Evolutionary conservation across 2,113 vertebrate species (phyloP).

Genomic region (Trematomus loennbergii): DNA sequence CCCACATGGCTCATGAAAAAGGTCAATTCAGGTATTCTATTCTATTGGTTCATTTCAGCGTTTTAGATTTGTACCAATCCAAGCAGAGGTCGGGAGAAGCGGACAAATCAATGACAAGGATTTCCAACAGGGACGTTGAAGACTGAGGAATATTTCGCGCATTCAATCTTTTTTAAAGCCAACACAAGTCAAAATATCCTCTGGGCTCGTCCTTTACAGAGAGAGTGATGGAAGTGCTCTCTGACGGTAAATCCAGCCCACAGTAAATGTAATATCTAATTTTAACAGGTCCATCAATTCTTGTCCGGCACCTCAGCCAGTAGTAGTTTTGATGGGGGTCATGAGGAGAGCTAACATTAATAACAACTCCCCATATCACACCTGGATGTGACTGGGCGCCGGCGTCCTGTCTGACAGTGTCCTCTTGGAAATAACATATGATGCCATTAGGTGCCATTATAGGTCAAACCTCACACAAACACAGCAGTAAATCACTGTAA

Average conservation of each 20-base stretch:
- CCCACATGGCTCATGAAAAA: not conserved
- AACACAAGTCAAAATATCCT: conserved; percentile 48
- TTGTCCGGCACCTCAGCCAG: conserved; percentile 41
- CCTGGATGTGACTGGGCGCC: conserved; percentile 33
- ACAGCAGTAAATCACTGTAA: conserved; percentile 62
- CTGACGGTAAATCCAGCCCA: conserved; percentile 49
- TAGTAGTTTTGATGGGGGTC: conserved; percentile 62
- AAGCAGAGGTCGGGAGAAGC: conserved; percentile 27
- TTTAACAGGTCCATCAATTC: conserved; percentile 67
- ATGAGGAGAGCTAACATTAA: conserved; percentile 64
- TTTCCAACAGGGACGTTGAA: conserved; percentile 18
- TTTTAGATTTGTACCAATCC: conserved; percentile 43
- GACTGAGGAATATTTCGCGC: conserved; percentile 40
- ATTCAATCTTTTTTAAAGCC: conserved; percentile 7
- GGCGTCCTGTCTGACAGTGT: conserved; percentile 50
- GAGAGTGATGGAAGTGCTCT: conserved; percentile 36
- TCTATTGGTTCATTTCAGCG: conserved; percentile 27
- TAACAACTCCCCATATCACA: conserved; percentile 54
- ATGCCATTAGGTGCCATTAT: conserved; percentile 65
- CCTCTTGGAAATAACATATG: conserved; percentile 62
- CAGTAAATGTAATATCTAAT: conserved; percentile 67
- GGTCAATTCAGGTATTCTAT: conserved; percentile 51
- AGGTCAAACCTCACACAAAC: conserved; percentile 63
- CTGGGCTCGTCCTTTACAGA: conserved; percentile 50
- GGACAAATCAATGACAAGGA: conserved; percentile 36